Evolutionary conservation across 1,140 invertebrate species (phyloP), one percentile per base, ranked within the genome.

Genomic region (Zaprionus camerounensis): DNA sequence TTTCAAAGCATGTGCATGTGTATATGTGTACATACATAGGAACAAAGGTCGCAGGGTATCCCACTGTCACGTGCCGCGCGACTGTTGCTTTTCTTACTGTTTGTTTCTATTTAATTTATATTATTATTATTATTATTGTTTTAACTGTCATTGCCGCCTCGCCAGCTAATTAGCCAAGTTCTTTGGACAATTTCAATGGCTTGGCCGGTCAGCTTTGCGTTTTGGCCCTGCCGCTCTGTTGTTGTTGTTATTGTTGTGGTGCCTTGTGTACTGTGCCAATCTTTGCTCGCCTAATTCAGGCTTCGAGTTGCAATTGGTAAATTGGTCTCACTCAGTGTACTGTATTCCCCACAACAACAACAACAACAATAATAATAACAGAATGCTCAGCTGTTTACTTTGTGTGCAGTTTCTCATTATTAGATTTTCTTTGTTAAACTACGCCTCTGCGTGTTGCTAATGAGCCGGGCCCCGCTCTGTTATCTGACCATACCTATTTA

Each of bases 371-470:
- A 46, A 11, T 31, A 46, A 46, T 20, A 57, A 58, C 46, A 26
- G 28, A 56, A 58, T 46, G 26, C 20, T 70, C 44, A 49, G 46
- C 59, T 49, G 58, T 65, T 70, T 67, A 58, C 55, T 70, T 61
- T 70, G 63, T 71, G 58, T 58, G 67, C 68, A 58, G 38, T 64
- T 67, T 72, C 68, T 76, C 59, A 66, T 67, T 76, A 63, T 76
- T 59, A 62, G 63, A 38, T 70, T 61, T 63, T 53, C 28, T 68
- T 68, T 72, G 67, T 79, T 66, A 15, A 79, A 71, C 63, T 55
- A 17, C 41, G n/a, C 41, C n/a, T 64, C 73, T 87, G 83, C 78
- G 84, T 88, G 83, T 59, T 20, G 84, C 22, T 88, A 88, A 87
- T 87, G 70, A 76, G 79, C 55, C 65, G 67, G 24, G 26, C 26